phyloP scores from a whole-genome alignment of 2,113 vertebrate genomes.

The Pangasianodon hypophthalmus region DNA sequence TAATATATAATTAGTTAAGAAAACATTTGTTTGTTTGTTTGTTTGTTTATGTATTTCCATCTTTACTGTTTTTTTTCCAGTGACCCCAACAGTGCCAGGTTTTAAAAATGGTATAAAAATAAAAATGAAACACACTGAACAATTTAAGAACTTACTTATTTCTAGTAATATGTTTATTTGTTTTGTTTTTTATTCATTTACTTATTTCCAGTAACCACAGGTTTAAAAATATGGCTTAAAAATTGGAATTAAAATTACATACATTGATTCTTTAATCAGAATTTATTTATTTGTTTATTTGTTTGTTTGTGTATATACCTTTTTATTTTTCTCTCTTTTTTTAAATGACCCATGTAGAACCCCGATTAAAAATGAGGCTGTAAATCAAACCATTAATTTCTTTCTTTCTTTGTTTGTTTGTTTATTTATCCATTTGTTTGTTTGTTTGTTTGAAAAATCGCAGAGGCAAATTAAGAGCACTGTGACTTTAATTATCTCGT shows the following conservation, averaged over 20 bases:
- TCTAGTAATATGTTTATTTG: background rate
- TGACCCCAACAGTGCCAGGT: background rate
- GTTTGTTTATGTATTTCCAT: background rate
- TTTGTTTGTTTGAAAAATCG: background rate
- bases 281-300: background rate
- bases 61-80: background rate
- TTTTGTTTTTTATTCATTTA: background rate
- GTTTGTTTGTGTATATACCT: background rate
- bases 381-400: background rate
- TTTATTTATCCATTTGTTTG: background rate
- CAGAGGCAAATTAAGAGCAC: no score
- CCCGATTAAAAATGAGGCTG: background rate
- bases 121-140: background rate
- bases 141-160: background rate
- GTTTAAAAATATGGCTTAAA: background rate
- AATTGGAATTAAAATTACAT: background rate
- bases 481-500: no score
- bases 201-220: background rate
- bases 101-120: background rate
- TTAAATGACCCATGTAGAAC: background rate
- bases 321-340: no score
- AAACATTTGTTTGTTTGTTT: background rate
- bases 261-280: background rate
- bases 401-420: no score
- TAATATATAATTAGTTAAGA: background rate